Evolutionary conservation across 2,113 vertebrate species (phyloP).

Genomic region (Stercorarius parasiticus): DNA sequence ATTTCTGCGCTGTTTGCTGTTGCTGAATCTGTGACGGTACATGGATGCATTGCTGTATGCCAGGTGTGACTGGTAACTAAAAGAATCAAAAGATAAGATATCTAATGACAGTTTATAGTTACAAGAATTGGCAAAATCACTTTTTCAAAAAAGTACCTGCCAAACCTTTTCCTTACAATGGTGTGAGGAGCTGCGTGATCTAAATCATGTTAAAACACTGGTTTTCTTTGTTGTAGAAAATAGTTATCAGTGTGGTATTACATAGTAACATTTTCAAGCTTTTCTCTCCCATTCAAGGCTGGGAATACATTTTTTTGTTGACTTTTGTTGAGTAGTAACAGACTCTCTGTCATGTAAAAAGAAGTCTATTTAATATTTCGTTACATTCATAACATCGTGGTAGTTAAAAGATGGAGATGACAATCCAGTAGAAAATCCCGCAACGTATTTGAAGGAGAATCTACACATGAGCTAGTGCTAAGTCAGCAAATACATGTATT

Average conservation of each 20-base stretch:
- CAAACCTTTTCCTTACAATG: background rate
- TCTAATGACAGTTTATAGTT: background rate
- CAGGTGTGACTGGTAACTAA: background rate
- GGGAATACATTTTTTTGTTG: background rate
- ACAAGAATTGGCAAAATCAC: background rate
- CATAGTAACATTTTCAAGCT: background rate
- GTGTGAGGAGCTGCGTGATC: background rate
- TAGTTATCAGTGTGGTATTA: background rate
- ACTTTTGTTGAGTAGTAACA: background rate
- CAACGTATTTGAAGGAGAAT: background rate
- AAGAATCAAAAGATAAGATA: background rate
- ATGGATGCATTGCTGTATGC: background rate
- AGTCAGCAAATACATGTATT: background rate
- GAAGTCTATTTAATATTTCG: background rate
- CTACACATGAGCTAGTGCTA: background rate
- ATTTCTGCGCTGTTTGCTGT: fast-evolving
- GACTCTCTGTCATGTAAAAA: background rate
- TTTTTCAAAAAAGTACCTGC: background rate
- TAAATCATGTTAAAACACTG: background rate
- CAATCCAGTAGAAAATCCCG: background rate
- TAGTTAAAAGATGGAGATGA: background rate
- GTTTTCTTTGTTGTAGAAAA: background rate
- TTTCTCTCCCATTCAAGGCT: background rate
- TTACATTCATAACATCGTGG: background rate
- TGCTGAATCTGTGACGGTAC: background rate